phyloP scores from a whole-genome alignment of 2,113 vertebrate species.

The Amphilophus citrinellus region DNA sequence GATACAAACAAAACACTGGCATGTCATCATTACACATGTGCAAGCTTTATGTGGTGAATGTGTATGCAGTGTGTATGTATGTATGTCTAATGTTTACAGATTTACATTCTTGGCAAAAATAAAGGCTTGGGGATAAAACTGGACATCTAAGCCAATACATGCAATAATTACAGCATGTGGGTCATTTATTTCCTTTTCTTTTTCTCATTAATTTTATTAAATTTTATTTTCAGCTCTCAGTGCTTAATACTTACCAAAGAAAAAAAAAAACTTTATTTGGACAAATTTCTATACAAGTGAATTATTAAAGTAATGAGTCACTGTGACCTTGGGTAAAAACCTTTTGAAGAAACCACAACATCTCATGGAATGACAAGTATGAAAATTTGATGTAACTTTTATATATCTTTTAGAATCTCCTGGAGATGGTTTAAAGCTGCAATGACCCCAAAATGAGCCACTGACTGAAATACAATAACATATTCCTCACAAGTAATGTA shows the following conservation, averaged over 20 bases:
- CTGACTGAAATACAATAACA: neutral
- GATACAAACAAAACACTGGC: neutral
- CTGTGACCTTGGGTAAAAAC: neutral
- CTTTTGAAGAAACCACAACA: neutral
- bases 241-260: neutral
- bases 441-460: neutral
- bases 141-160: conserved; percentile 3
- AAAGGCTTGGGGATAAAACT: neutral
- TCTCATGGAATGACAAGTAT: neutral
- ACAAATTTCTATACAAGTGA: neutral
- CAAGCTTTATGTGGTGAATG: neutral
- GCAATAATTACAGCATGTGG: neutral
- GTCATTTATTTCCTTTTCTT: neutral
- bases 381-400: neutral
- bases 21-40: neutral
- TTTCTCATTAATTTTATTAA: neutral
- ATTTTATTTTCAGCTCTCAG: neutral
- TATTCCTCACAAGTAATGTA: neutral
- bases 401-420: neutral
- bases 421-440: neutral
- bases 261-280: neutral
- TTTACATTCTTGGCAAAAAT: neutral
- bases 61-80: neutral
- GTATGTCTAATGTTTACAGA: neutral
- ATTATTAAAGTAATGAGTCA: conserved; percentile 1